Evolutionary conservation across 2,888 invertebrate species (phyloP), one percentile per base, ranked within the genome.

Genomic region (Parapristionchus giblindavisi): DNA sequence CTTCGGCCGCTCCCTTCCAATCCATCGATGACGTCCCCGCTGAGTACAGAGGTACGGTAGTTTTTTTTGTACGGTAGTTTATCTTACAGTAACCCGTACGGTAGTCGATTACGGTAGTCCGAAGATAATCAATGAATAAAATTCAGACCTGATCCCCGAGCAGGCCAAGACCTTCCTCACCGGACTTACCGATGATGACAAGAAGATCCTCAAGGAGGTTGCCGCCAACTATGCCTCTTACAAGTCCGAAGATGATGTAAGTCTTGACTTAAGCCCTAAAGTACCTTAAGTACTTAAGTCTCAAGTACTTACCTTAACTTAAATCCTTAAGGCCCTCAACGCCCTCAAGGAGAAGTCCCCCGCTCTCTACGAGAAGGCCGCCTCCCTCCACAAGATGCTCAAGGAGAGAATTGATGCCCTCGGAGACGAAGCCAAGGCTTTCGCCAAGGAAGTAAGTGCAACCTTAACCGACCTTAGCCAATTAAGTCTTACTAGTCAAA

Each of bases 81-180:
- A 3, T 32, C 54, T 56, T 54, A 54, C 34, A 4, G 24, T n/a
- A n/a, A 70, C 8, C 56, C 29, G 3, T 38, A 11, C 43, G n/a
- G n/a, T n/a, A n/a, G n/a, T 4, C 38, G 8, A 5, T n/a, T 32
- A 21, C 66, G 29, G 1, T 65, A n/a, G n/a, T n/a, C n/a, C n/a
- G n/a, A n/a, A n/a, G n/a, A n/a, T n/a, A n/a, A n/a, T n/a, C n/a
- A n/a, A n/a, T n/a, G n/a, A n/a, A n/a, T n/a, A n/a, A n/a, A n/a
- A n/a, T 82, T 48, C 75, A 84, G 84, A 79, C 5, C 75, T 86
- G 70, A 83, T 86, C 76, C 86, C 86, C 38, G 76, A 78, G n/a
- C 86, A 87, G 71, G 86, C 85, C 58, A 82, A 78, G 76, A 80
- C 83, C 63, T 86, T 86, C 78, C 82, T 87, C 77, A 82, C 82